Conservation (phyloP, 2,888 invertebrate species). For the Steinernema carpocapsae region DNA sequence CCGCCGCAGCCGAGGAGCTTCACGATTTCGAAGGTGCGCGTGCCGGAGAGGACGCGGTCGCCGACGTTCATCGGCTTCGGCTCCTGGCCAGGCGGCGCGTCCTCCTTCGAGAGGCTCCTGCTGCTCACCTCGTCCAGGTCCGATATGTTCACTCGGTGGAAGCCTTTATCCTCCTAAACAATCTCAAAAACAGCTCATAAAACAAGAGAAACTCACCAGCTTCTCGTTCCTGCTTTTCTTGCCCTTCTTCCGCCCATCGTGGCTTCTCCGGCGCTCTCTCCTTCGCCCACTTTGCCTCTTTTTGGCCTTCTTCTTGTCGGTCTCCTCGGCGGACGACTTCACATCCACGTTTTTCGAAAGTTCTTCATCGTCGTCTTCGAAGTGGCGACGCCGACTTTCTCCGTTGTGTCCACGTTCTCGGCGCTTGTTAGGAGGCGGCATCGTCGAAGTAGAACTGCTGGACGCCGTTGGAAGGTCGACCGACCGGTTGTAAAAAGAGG, state of each 20-base stretch:
- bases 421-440: background rate
- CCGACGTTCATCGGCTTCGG: conserved; percentile 6
- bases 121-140: background rate
- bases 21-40: background rate
- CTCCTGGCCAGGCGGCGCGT: background rate
- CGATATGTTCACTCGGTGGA: background rate
- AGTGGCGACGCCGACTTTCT: background rate
- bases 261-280: background rate
- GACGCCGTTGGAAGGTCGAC: background rate
- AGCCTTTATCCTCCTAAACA: background rate
- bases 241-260: background rate
- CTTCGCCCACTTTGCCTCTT: background rate
- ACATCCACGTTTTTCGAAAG: too few species aligned
- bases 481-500: background rate
- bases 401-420: background rate
- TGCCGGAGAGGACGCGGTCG: background rate
- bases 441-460: background rate
- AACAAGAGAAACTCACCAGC: background rate
- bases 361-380: background rate
- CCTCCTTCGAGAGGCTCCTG: background rate
- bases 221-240: background rate
- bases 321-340: background rate
- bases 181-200: background rate
- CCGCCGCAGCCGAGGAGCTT: background rate
- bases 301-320: background rate